Conservation (phyloP, 1,140 invertebrate species). For the Glossosoma conforme region DNA sequence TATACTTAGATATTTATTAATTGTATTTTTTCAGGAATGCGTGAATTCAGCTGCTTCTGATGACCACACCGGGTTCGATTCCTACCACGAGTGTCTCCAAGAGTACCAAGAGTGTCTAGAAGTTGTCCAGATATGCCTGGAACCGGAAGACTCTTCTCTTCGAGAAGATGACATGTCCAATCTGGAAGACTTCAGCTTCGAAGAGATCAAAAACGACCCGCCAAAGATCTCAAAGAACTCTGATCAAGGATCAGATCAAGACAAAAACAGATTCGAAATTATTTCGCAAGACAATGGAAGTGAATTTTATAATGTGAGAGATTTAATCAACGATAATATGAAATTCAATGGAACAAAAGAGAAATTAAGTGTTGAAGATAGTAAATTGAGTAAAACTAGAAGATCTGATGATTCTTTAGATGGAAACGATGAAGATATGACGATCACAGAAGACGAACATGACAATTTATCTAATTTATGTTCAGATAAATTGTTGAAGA, state of each 20-base stretch:
- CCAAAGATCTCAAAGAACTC: constrained; percentile 20
- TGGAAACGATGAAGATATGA: constrained; percentile 47
- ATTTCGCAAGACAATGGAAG: constrained; percentile 13
- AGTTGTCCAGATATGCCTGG: constrained; percentile 55
- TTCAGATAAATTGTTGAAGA: constrained; percentile 35
- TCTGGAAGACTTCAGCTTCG: constrained; percentile 44
- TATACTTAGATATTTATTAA: no score
- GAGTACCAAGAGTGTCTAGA: constrained; percentile 57
- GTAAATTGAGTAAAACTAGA: constrained; percentile 18
- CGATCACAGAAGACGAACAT: constrained; percentile 49
- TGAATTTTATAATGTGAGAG: constrained; percentile 28
- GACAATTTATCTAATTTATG: constrained; percentile 31
- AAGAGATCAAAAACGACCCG: constrained; percentile 39
- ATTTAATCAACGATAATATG: constrained; percentile 28
- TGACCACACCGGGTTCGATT: constrained; percentile 55
- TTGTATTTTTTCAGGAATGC: constrained; percentile 43
- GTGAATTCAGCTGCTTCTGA: constrained; percentile 51
- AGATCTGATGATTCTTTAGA: constrained; percentile 48
- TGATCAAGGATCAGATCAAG: constrained; percentile 23
- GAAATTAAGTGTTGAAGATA: constrained; percentile 11
- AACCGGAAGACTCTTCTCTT: constrained; percentile 48
- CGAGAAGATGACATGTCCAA: constrained; percentile 48
- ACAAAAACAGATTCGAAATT: constrained; percentile 27
- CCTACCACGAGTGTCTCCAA: constrained; percentile 57
- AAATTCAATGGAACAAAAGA: constrained; percentile 30